Percentiles rank a stretch among this genome's conserved stretches.
These are phyloP conservation scores for Meloe dianella DNA, from an alignment of 2,888 invertebrate species.

Conservation along the genomic window DNA sequence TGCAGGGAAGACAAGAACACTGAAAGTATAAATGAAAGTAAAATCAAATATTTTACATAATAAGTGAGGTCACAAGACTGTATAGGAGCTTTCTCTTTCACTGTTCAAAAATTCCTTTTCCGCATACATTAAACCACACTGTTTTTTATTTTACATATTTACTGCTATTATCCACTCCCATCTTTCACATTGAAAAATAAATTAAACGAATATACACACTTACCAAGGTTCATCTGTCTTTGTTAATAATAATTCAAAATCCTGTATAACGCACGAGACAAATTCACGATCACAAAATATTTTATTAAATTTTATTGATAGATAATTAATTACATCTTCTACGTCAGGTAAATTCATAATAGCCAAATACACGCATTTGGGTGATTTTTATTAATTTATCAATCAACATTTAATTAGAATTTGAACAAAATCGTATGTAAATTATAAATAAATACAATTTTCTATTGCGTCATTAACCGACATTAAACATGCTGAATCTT, in stretches of 20 bases:
- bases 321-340: slow-evolving; percentile 46
- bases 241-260: slow-evolving; percentile 45
- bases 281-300: slow-evolving; percentile 52
- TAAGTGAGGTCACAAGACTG: slow-evolving; percentile 53
- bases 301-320: slow-evolving; percentile 50
- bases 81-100: slow-evolving; percentile 55
- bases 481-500: neutral
- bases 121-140: slow-evolving; percentile 38
- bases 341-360: slow-evolving; percentile 47
- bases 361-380: slow-evolving; percentile 17
- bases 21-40: slow-evolving; percentile 59
- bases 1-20: slow-evolving; percentile 52
- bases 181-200: slow-evolving; percentile 14
- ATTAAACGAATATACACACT: slow-evolving; percentile 22
- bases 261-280: slow-evolving; percentile 48
- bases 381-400: slow-evolving; percentile 2
- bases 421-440: neutral
- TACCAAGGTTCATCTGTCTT: slow-evolving; percentile 47
- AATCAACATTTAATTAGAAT: neutral
- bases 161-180: neutral
- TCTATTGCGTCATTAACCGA: neutral
- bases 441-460: neutral
- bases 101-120: slow-evolving; percentile 50
- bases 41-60: slow-evolving; percentile 58
- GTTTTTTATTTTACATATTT: slow-evolving; percentile 17